Percentiles rank a stretch among this genome's conserved stretches.
These are phyloP conservation scores for Eulemur coronatus DNA, from an alignment of 2,797 vertebrate genomes.

Conservation along the genomic window DNA sequence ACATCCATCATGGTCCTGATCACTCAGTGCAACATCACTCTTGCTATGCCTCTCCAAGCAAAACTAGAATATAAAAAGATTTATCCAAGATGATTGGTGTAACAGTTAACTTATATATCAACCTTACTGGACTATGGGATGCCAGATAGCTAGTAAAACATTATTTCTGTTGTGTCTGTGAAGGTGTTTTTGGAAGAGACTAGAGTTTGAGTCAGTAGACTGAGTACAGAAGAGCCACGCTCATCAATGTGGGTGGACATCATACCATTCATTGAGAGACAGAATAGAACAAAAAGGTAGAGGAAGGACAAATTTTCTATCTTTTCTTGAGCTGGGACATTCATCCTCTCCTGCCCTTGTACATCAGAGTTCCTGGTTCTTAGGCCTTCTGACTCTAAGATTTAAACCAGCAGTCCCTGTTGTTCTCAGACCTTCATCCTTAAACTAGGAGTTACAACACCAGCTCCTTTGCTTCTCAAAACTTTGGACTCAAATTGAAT, in stretches of 20 bases:
- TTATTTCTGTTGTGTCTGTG: neutral
- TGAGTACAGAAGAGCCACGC: neutral
- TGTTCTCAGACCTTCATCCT: neutral
- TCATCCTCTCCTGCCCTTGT: neutral
- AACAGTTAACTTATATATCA: neutral
- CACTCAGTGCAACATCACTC: neutral
- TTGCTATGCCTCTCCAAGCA: neutral
- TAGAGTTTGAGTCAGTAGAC: neutral
- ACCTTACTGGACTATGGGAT: neutral
- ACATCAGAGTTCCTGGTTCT: neutral
- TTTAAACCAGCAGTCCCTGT: accelerated
- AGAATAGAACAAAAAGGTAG: neutral
- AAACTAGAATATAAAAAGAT: neutral
- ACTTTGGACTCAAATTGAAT: neutral
- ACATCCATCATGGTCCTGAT: neutral
- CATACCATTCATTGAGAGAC: neutral
- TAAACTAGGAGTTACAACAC: neutral
- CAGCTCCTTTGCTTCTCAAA: neutral
- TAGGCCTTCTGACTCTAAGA: neutral
- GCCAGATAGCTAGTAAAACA: neutral
- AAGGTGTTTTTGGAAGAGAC: neutral
- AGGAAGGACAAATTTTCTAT: neutral
- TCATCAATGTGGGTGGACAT: neutral
- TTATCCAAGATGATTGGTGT: neutral
- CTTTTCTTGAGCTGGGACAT: neutral